Percentiles rank a stretch among this genome's conserved stretches.
These are phyloP conservation scores for Apodemus sylvaticus DNA, from an alignment of 2,113 vertebrate species.

Conservation along the genomic window DNA sequence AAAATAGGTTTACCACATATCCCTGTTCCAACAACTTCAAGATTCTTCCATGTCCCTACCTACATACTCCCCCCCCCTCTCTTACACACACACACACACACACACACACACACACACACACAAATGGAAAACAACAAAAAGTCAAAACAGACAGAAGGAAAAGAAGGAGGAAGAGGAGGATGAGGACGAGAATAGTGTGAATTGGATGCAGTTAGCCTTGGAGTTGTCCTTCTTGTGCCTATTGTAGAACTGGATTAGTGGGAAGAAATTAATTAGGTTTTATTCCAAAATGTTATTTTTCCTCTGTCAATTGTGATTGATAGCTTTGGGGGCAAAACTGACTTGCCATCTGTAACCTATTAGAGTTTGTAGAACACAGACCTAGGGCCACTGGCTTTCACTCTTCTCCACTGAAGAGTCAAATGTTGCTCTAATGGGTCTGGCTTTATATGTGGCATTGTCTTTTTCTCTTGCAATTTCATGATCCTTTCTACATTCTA, in stretches of 20 bases:
- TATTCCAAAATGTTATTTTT: background rate
- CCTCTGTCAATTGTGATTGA: background rate
- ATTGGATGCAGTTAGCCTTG: too few relatives aligned
- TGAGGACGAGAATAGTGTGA: background rate
- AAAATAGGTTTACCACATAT: background rate
- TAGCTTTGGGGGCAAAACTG: background rate
- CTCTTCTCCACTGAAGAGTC: background rate
- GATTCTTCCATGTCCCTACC: background rate
- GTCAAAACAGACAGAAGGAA: background rate
- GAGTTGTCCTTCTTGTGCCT: background rate
- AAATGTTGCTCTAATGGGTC: background rate
- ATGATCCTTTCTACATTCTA: background rate
- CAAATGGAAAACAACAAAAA: background rate
- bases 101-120: too few relatives aligned
- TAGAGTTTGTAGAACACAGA: background rate
- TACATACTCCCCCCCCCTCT: background rate
- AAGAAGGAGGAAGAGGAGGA: background rate
- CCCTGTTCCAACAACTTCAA: background rate
- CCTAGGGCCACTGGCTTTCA: background rate
- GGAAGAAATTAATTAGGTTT: background rate
- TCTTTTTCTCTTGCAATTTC: background rate
- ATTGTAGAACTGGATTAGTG: background rate
- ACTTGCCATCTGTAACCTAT: background rate
- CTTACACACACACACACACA: too few relatives aligned
- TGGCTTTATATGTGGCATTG: background rate